Percentiles rank a stretch among this genome's conserved stretches.
Evolutionary conservation across 2,797 vertebrate species (phyloP).

Genomic region (Pipistrellus nathusii): DNA sequence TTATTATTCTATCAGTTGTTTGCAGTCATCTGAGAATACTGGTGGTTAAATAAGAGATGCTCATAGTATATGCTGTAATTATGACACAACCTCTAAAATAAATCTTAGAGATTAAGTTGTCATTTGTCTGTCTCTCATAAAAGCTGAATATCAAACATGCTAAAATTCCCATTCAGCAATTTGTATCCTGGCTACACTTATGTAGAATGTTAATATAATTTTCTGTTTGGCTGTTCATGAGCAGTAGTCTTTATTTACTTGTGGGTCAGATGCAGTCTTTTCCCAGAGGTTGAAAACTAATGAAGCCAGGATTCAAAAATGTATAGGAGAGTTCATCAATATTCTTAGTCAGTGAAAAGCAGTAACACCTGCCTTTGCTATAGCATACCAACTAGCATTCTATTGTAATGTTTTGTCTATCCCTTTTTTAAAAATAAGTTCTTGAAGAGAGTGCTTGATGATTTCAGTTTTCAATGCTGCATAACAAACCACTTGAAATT

Average conservation of each 20-base stretch:
- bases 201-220: conserved; percentile 20
- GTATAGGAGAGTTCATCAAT: not conserved
- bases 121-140: conserved; percentile 11
- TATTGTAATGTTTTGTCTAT: not conserved
- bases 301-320: not conserved
- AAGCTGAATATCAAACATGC: not conserved
- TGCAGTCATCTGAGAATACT: not conserved
- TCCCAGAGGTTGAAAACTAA: not conserved
- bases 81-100: not conserved
- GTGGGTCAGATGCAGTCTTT: not conserved
- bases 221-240: not conserved
- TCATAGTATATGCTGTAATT: not conserved
- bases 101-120: not conserved
- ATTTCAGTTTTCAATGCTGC: not conserved
- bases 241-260: not conserved
- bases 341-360: not conserved
- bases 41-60: not conserved
- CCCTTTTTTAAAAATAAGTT: conserved; percentile 48
- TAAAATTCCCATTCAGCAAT: not conserved
- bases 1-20: not conserved
- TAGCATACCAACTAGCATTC: not conserved
- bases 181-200: not conserved
- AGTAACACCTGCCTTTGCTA: not conserved
- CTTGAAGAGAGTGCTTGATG: not conserved
- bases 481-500: not conserved